Conservation (phyloP, 2,113 vertebrate species). For the Lamprotornis superbus region DNA sequence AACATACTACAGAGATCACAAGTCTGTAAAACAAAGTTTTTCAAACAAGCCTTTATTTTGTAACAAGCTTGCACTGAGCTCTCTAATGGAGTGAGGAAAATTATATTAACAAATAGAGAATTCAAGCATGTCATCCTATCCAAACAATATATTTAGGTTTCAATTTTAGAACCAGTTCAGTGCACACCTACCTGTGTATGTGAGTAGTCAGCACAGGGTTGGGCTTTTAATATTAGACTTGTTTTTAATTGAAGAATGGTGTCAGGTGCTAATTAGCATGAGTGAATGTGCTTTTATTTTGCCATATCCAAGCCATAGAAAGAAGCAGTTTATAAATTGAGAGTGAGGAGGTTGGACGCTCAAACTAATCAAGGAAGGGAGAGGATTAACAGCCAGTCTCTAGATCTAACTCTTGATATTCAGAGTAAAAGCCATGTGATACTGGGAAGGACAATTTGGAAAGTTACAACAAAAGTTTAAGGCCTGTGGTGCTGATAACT, state of each 20-base stretch:
- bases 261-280: neutral
- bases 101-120: neutral
- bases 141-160: neutral
- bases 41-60: neutral
- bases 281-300: neutral
- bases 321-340: neutral
- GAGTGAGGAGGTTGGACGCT: constrained; percentile 2
- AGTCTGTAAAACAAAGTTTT: neutral
- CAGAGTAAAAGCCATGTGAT: constrained; percentile 10
- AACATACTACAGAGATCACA: neutral
- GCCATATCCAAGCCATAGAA: neutral
- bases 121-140: neutral
- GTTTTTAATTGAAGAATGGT: constrained; percentile 1
- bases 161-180: neutral
- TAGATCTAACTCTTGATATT: constrained; percentile 24
- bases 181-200: neutral
- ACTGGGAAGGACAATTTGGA: neutral
- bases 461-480: constrained; percentile 43
- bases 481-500: constrained; percentile 18
- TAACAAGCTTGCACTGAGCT: neutral
- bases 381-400: constrained; percentile 1
- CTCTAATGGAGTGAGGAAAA: neutral
- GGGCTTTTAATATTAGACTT: neutral
- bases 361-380: neutral
- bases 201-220: neutral